Conservation (phyloP, 2,797 vertebrate genomes). For the Gila robusta region DNA sequence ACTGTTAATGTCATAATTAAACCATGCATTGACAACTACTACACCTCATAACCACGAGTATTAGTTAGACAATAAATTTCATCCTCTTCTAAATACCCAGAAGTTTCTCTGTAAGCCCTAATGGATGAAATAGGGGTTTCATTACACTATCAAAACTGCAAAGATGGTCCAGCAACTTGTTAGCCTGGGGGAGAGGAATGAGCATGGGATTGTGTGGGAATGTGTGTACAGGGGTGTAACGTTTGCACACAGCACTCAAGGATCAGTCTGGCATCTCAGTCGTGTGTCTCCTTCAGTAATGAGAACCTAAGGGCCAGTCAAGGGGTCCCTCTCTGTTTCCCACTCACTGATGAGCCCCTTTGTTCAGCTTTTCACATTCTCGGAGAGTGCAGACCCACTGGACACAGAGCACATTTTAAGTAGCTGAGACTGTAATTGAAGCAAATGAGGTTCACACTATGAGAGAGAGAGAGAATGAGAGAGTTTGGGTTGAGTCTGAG, state of each 20-base stretch:
- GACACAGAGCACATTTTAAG: constrained; percentile 30
- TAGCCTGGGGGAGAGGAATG: constrained; percentile 1
- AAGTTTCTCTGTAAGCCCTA: background rate
- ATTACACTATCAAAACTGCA: background rate
- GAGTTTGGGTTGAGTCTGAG: background rate
- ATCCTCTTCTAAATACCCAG: background rate
- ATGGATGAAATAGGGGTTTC: background rate
- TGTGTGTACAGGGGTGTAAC: constrained; percentile 5
- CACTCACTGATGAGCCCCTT: constrained; percentile 31
- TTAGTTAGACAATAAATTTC: background rate
- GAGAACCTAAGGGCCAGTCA: constrained; percentile 42
- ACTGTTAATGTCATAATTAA: constrained; percentile 1
- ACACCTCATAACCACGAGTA: background rate
- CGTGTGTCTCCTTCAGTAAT: constrained; percentile 27
- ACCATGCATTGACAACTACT: background rate
- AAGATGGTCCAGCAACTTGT: background rate
- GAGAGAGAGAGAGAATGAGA: constrained; percentile 9
- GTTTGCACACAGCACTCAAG: constrained; percentile 34
- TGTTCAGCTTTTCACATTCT: constrained; percentile 27
- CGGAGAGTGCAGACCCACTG: background rate
- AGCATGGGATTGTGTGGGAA: background rate
- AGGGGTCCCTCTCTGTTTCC: background rate
- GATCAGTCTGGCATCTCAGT: constrained; percentile 5
- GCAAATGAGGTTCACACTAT: constrained; percentile 24
- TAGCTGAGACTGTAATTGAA: constrained; percentile 31